A percentile compares a stretch with the other conserved stretches of the same genome.
Evolutionary conservation across 1,140 invertebrate species (phyloP).

Genomic region (Thaumetopoea pityocampa): DNA sequence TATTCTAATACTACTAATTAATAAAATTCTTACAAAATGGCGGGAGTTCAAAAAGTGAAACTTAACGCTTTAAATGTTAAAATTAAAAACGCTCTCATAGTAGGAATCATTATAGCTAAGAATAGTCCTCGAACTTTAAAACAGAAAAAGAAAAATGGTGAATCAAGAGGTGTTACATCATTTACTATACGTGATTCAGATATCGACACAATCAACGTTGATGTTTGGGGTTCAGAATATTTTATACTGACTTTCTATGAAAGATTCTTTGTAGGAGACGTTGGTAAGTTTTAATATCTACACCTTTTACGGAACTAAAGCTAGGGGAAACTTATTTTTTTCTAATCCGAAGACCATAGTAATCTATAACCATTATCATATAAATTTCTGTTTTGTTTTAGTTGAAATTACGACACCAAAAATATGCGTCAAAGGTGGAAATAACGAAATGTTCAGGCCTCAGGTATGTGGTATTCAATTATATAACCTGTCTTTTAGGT

Average conservation of each 20-base stretch:
- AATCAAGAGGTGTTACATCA: conserved; percentile 79
- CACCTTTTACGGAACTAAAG: neutral
- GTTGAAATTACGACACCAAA: conserved; percentile 80
- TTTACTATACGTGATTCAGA: conserved; percentile 83
- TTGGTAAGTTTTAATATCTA: conserved; percentile 68
- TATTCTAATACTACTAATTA: too few species aligned
- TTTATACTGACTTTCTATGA: conserved; percentile 77
- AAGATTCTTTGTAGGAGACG: conserved; percentile 79
- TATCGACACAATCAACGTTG: conserved; percentile 81
- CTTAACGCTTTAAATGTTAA: conserved; percentile 67
- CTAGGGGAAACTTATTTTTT: neutral
- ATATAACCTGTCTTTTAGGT: neutral
- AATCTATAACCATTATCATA: neutral
- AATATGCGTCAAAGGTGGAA: conserved; percentile 73
- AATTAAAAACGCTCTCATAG: conserved; percentile 58
- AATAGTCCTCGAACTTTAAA: conserved; percentile 50
- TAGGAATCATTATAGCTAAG: conserved; percentile 70
- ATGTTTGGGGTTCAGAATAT: conserved; percentile 80
- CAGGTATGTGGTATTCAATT: conserved; percentile 56
- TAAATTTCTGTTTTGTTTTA: conserved; percentile 43
- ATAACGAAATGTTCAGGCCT: conserved; percentile 78
- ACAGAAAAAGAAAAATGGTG: conserved; percentile 61
- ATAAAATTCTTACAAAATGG: conserved; percentile 47
- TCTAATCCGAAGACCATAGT: neutral
- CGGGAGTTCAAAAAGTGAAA: conserved; percentile 59